Evolutionary conservation across 2,888 invertebrate species (phyloP).

Genomic region (Endotricha flammealis): DNA sequence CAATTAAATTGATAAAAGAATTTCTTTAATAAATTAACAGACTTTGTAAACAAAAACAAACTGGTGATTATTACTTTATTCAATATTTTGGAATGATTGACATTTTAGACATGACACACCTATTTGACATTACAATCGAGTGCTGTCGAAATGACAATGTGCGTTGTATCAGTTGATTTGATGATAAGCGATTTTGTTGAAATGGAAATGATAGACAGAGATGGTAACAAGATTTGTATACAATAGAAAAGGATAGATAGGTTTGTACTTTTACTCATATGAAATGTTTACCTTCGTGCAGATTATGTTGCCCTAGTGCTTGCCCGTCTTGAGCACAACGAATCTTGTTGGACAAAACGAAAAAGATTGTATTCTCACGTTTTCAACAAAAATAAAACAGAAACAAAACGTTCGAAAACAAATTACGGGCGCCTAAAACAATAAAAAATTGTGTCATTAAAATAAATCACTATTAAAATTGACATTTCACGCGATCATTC

Average conservation of each 20-base stretch:
- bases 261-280: background rate
- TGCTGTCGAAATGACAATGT: no score
- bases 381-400: conserved; percentile 16
- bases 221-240: background rate
- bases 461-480: conserved; percentile 68
- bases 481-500: conserved; percentile 65
- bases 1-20: no score
- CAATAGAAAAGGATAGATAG: background rate
- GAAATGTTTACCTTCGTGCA: background rate
- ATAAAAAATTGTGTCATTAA: conserved; percentile 34
- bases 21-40: no score
- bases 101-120: no score
- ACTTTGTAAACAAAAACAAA: no score
- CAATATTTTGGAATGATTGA: background rate
- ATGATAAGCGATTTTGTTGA: no score
- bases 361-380: background rate
- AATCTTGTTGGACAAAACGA: no score
- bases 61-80: no score
- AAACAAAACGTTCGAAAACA: conserved; percentile 24
- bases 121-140: no score
- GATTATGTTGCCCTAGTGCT: background rate
- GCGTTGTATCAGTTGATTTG: no score
- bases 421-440: conserved; percentile 33
- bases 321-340: no score
- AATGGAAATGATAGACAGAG: background rate